phyloP scores from a whole-genome alignment of 2,113 vertebrate species.

The Pterocles gutturalis region DNA sequence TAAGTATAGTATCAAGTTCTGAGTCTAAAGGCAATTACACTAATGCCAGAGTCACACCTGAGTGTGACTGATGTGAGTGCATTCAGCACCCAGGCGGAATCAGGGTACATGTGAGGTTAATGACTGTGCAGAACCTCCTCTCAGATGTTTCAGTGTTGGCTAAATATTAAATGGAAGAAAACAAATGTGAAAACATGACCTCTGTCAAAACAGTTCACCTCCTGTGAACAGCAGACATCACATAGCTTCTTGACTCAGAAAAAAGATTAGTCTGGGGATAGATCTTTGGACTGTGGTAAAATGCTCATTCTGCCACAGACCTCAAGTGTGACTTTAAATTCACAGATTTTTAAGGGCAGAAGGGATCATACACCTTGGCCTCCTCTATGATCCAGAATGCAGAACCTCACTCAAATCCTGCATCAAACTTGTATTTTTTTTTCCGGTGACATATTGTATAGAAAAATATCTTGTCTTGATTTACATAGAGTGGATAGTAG shows the following conservation, averaged over 20 bases:
- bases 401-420: background rate
- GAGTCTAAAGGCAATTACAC: background rate
- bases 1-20: conserved; percentile 7
- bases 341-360: background rate
- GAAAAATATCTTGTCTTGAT: background rate
- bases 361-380: background rate
- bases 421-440: background rate
- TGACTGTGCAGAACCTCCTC: background rate
- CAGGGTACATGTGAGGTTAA: background rate
- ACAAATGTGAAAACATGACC: background rate
- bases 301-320: background rate
- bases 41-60: background rate
- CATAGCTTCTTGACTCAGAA: background rate
- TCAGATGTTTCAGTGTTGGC: background rate
- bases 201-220: background rate
- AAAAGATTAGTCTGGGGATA: background rate
- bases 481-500: background rate
- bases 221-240: background rate
- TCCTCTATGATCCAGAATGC: background rate
- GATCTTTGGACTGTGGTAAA: background rate
- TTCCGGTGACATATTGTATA: background rate
- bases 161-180: conserved; percentile 16
- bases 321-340: background rate
- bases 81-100: background rate
- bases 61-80: conserved; percentile 10